Evolutionary conservation across 2,797 vertebrate genomes (phyloP).

Genomic region (Presbytis comata): DNA sequence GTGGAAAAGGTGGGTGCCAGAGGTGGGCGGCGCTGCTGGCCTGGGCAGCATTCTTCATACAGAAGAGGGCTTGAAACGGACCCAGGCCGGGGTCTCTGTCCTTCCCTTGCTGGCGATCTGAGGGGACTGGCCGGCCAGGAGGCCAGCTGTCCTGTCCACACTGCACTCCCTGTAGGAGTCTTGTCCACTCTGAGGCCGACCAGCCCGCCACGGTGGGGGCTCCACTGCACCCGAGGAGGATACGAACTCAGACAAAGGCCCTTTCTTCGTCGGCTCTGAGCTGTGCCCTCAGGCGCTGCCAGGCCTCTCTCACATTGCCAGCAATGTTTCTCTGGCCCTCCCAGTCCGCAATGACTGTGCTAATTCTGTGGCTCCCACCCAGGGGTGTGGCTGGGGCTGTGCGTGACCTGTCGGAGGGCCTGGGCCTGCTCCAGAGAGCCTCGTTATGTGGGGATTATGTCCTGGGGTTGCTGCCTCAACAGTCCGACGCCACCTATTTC

Average conservation of each 20-base stretch:
- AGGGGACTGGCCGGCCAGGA: not conserved
- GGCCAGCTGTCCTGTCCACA: not conserved
- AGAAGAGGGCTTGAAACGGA: not conserved
- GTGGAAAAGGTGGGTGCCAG: rapidly evolving
- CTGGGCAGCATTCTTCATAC: not conserved
- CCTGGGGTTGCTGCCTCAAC: not conserved
- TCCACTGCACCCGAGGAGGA: not conserved
- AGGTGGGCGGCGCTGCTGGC: rapidly evolving
- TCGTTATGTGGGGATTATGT: not conserved
- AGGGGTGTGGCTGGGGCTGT: not conserved
- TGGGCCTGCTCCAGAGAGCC: not conserved
- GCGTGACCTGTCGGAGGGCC: not conserved
- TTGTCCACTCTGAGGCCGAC: not conserved
- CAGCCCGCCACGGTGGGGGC: rapidly evolving
- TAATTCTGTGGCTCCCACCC: not conserved
- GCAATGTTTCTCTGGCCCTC: not conserved
- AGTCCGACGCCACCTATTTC: not conserved
- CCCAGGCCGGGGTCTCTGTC: rapidly evolving
- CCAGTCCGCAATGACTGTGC: not conserved
- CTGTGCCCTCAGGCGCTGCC: not conserved
- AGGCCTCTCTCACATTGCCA: not conserved
- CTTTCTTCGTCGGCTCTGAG: not conserved
- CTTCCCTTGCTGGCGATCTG: not conserved
- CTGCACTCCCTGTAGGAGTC: not conserved
- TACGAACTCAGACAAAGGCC: not conserved